Evolutionary conservation across 2,888 invertebrate genomes (phyloP).

Genomic region (Penaeus monodon): DNA sequence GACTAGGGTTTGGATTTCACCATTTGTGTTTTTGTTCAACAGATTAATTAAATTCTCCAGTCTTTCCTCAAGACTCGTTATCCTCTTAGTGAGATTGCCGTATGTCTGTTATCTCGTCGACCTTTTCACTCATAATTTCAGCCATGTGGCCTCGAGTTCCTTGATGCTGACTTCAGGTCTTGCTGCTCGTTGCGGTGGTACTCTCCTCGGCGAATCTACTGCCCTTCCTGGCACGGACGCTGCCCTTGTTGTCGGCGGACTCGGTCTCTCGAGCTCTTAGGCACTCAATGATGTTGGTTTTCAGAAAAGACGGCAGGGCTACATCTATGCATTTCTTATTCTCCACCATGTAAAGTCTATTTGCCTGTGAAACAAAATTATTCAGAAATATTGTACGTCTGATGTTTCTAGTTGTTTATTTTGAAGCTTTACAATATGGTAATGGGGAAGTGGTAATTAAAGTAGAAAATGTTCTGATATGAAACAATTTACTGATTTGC

Average conservation of each 20-base stretch:
- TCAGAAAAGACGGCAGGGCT: constrained; percentile 43
- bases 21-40: not conserved
- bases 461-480: no score
- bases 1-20: not conserved
- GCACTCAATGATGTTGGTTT: constrained; percentile 38
- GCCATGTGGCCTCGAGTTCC: constrained; percentile 55
- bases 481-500: no score
- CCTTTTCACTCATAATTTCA: constrained; percentile 48
- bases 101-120: constrained; percentile 38
- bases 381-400: no score
- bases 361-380: constrained; percentile 69
- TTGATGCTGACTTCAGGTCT: constrained; percentile 28
- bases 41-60: constrained; percentile 7
- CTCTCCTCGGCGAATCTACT: constrained; percentile 42
- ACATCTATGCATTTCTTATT: constrained; percentile 42
- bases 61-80: constrained; percentile 32
- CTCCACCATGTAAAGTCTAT: constrained; percentile 30
- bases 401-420: no score
- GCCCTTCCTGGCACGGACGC: not conserved
- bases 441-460: no score
- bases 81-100: not conserved
- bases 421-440: no score
- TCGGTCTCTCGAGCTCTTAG: constrained; percentile 35
- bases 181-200: constrained; percentile 12
- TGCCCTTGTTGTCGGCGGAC: constrained; percentile 24